These are phyloP conservation scores for Pionites leucogaster DNA, from an alignment of 2,113 vertebrate genomes.

Conservation along the genomic window DNA sequence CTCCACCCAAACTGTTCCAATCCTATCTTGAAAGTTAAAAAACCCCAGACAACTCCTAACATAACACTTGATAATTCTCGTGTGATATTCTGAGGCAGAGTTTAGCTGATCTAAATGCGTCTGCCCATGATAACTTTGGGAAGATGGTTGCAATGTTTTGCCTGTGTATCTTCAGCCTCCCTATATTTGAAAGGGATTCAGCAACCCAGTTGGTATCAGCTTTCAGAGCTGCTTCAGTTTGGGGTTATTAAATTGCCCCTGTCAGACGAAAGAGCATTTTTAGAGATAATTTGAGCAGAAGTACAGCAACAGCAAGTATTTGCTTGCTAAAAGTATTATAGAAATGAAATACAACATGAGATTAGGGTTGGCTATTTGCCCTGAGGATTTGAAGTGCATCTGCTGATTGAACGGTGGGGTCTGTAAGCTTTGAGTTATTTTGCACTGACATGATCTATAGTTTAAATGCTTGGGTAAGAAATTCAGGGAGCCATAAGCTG, in stretches of 20 bases:
- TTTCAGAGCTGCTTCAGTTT: neutral
- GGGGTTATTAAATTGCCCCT: neutral
- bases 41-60: neutral
- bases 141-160: neutral
- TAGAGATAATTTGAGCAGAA: neutral
- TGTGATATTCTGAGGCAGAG: neutral
- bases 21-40: accelerated
- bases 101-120: neutral
- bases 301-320: neutral
- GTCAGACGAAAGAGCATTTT: conserved; percentile 9
- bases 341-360: conserved; percentile 21
- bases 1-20: neutral
- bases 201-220: neutral
- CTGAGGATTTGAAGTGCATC: neutral
- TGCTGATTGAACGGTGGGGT: conserved; percentile 9
- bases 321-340: conserved; percentile 9
- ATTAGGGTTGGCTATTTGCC: conserved; percentile 16
- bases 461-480: neutral
- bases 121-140: neutral
- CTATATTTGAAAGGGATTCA: neutral
- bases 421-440: neutral
- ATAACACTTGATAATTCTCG: neutral
- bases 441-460: conserved; percentile 1
- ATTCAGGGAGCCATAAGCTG: neutral
- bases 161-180: neutral